Evolutionary conservation across 1,140 invertebrate species (phyloP).

Genomic region (Teleogryllus occipitalis): DNA sequence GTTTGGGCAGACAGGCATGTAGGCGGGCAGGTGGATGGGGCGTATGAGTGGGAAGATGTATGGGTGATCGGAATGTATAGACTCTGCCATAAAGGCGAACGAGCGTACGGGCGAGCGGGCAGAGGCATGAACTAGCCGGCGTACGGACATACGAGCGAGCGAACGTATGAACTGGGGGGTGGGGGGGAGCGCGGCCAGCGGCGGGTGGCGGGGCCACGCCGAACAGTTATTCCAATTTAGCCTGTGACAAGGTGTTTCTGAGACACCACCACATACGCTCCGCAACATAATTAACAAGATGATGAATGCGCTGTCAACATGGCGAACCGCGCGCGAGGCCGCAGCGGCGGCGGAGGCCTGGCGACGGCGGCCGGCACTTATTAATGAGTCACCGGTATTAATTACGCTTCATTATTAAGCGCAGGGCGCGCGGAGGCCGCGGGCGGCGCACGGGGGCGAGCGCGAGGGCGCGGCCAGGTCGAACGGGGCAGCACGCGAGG

Average conservation of each 20-base stretch:
- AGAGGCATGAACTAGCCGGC: too few relatives aligned
- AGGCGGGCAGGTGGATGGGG: too few relatives aligned
- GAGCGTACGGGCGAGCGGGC: too few relatives aligned
- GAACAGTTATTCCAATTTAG: conserved; percentile 5
- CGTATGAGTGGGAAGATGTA: too few relatives aligned
- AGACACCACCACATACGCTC: not conserved
- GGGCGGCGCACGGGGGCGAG: too few relatives aligned
- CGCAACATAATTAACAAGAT: not conserved
- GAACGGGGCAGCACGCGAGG: too few relatives aligned
- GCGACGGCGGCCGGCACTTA: not conserved
- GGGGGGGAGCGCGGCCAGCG: not conserved
- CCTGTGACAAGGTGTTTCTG: not conserved
- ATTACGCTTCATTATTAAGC: not conserved
- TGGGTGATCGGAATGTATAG: too few relatives aligned
- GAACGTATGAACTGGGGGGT: not conserved
- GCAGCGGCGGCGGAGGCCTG: too few relatives aligned
- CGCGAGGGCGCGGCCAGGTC: too few relatives aligned
- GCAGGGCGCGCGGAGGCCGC: not conserved
- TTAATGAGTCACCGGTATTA: not conserved
- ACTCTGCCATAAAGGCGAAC: too few relatives aligned
- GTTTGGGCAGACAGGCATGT: too few relatives aligned
- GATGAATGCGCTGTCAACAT: conserved; percentile 1
- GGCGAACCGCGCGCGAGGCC: not conserved
- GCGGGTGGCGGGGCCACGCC: not conserved
- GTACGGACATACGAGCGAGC: too few relatives aligned